Base-by-base conservation (phyloP, 2,113 vertebrate genomes). In the Terrapene triunguis region DNA sequence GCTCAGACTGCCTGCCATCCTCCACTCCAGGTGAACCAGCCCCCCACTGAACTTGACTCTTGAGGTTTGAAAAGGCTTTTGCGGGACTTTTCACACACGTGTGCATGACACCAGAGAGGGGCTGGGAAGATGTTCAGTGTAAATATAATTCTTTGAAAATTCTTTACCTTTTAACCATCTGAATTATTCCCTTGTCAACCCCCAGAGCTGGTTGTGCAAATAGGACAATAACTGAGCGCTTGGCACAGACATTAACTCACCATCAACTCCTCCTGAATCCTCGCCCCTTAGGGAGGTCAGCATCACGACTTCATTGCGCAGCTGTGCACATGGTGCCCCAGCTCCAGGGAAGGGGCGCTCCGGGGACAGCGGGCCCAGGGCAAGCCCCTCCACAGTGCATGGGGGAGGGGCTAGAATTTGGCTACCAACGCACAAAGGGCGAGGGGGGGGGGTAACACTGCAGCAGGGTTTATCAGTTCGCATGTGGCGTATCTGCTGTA, bases 371-470 rank as follows among this genome's bases (percentile, higher is more conserved):
- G 89, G n/a, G 65, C 76, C 51, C 53, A 85, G 84, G 27, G 85
- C 85, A 48, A 29, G 80, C 11, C 21, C 16, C 2, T 81, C 62
- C 44, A 9, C 13, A 38, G 2, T 21, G 14, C 22, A 69, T 48
- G 42, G 42, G 44, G 44, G n/a, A 38, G 84, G 55, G 87, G 35
- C 25, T 83, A 57, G 83, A 51, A 25, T 91, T 89, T 85, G 55
- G 14, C 50, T 50, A 38, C 62, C 10, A 7, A 25, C 29, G 19
- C 25, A 51, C 69, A 0, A 0, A 21, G 53, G 5, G 24, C 57
- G 25, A 29, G 57, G 11, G 5, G 10, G 10, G 24, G 25, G 10
- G 24, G 57, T 5, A 59, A 59, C 42, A 29, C n/a, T 42, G 3
- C 4, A 59, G 25, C 55, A 57, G 62, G 59, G n/a, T 78, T 51